Base-by-base conservation (phyloP, 2,113 vertebrate species). In the Trematocara stigmaticum region DNA sequence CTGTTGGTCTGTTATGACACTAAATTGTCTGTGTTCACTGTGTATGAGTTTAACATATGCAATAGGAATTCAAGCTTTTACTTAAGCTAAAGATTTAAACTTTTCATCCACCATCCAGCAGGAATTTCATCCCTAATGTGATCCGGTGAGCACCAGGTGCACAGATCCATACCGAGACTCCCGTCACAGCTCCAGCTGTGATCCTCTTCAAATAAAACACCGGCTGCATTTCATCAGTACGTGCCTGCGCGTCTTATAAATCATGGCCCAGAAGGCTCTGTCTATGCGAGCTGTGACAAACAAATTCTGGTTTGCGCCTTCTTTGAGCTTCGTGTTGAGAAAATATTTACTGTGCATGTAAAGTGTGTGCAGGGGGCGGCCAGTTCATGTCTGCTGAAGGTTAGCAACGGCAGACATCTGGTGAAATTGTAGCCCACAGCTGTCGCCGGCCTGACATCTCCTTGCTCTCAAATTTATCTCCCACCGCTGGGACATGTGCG, bases 381-480 rank as follows among this genome's bases (percentile, higher is more conserved):
- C 94, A 91, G 91, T 89, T 95, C 93, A 94, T 92, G 94, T 81
- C 78, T 78, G 23, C 90, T 92, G 94, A 94, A 96, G 96, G 97
- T 97, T 97, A 97, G 97, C 89, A 92, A 96, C 90, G 42, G 92
- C 82, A 88, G 97, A 97, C 97, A 98, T 98, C 98, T 98, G 97
- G 97, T 97, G 97, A 97, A 98, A 97, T 88, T 93, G 93, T 96
- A 97, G 94, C 96, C 96, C 93, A 97, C 97, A 98, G 98, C 98
- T 98, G 97, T 97, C 96, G 88, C 92, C 94, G 87, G 96, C 94
- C 92, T 97, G 96, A 97, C 97, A 97, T 97, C 97, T 97, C 96
- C 94, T 96, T 95, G 95, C 92, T 96, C 95, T 97, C 97, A 96
- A 95, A 97, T 97, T 96, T 97, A 97, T 97, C 97, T 97, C 95